A percentile compares a stretch with the other conserved stretches of the same genome.
Conservation (phyloP, 2,888 invertebrate genomes). For the Biston betularia region DNA sequence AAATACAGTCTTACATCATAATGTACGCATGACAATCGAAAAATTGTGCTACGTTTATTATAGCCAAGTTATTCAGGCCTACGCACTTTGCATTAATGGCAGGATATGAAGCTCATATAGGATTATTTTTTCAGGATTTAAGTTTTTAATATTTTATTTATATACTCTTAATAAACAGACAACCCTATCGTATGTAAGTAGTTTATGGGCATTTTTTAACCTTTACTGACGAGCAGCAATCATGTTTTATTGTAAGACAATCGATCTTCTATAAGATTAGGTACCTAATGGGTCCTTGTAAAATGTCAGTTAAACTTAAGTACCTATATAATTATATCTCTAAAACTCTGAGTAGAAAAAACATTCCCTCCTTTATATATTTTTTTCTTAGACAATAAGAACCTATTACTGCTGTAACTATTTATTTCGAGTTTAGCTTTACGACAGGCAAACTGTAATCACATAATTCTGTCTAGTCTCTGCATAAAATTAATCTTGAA, state of each 20-base stretch:
- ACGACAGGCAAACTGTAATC: conserved; percentile 1
- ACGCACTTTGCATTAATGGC: too few relatives aligned
- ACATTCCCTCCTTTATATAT: conserved; percentile 58
- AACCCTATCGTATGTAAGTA: conserved; percentile 10
- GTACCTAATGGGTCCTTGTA: conserved; percentile 37
- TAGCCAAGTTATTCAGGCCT: too few relatives aligned
- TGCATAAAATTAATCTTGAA: neutral
- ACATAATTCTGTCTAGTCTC: conserved; percentile 17
- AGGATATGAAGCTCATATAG: too few relatives aligned
- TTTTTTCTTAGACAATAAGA: conserved; percentile 44
- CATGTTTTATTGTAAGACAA: conserved; percentile 26
- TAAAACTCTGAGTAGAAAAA: conserved; percentile 49
- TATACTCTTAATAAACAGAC: neutral
- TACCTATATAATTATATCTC: conserved; percentile 9
- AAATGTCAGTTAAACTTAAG: conserved; percentile 16
- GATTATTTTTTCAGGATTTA: too few relatives aligned
- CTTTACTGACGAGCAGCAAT: conserved; percentile 23
- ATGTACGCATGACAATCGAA: too few relatives aligned
- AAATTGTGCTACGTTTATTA: too few relatives aligned
- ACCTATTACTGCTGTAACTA: neutral
- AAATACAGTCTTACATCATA: too few relatives aligned
- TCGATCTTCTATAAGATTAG: conserved; percentile 30
- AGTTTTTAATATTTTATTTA: too few relatives aligned
- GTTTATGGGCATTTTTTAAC: conserved; percentile 16
- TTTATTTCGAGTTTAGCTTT: conserved; percentile 3